These are phyloP conservation scores for Limnephilus auricula DNA, from an alignment of 2,888 invertebrate species.

Conservation along the genomic window DNA sequence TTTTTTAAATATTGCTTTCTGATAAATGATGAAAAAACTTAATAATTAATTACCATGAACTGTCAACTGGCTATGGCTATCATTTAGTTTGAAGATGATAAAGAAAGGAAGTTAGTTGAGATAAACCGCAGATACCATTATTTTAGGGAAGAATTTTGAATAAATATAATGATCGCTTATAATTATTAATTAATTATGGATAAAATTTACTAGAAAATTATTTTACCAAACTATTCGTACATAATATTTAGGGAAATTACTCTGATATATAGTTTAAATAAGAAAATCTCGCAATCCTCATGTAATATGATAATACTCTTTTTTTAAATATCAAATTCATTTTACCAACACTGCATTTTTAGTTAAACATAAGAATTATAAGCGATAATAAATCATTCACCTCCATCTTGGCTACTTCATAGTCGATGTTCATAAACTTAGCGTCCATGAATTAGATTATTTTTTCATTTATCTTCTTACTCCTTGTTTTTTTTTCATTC, in stretches of 20 bases:
- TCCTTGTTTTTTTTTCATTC: background rate
- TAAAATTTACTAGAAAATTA: conserved; percentile 7
- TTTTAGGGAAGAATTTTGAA: conserved; percentile 24
- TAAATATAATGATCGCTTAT: conserved; percentile 42
- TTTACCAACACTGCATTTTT: background rate
- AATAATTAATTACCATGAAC: too few species aligned
- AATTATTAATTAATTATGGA: conserved; percentile 31
- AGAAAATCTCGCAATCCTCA: background rate
- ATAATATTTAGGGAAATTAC: background rate
- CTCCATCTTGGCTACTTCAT: background rate
- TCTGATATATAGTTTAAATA: background rate
- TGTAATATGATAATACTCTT: background rate
- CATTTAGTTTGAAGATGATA: background rate
- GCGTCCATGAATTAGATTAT: background rate
- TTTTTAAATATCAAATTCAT: background rate
- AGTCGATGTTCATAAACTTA: background rate
- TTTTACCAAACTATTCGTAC: conserved; percentile 16
- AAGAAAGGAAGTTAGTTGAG: background rate
- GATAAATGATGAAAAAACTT: background rate
- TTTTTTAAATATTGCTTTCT: background rate
- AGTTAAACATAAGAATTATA: background rate
- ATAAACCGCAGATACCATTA: background rate
- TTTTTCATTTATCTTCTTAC: background rate
- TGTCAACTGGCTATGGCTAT: background rate
- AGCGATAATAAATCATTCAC: background rate